These are phyloP conservation scores for Agraylea sexmaculata DNA, from an alignment of 1,140 invertebrate species.

Conservation along the genomic window DNA sequence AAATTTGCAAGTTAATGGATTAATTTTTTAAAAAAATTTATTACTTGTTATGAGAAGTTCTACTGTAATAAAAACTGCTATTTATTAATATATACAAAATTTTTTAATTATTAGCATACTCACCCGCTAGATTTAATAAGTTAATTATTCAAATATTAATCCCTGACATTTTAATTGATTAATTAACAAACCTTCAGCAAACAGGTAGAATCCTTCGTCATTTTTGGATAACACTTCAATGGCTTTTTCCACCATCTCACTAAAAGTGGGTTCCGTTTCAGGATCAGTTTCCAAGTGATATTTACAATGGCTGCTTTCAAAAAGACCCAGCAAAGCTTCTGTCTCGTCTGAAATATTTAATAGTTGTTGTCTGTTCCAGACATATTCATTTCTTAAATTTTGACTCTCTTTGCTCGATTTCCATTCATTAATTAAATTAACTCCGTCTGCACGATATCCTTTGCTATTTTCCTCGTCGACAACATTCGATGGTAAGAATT, in stretches of 20 bases:
- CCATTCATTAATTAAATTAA: conserved; percentile 42
- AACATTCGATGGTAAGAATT: conserved; percentile 52
- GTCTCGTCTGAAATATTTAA: conserved; percentile 25
- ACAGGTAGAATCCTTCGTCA: conserved; percentile 55
- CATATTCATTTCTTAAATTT: conserved; percentile 38
- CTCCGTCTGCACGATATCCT: conserved; percentile 33
- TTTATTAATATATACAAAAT: too few species aligned
- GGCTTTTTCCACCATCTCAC: conserved; percentile 71
- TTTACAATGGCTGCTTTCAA: conserved; percentile 39
- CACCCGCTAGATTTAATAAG: too few species aligned
- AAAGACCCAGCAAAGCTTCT: conserved; percentile 38
- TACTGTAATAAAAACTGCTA: too few species aligned
- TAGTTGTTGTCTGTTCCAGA: conserved; percentile 48
- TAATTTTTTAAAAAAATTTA: too few species aligned
- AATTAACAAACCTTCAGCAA: conserved; percentile 54
- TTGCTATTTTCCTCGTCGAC: conserved; percentile 38
- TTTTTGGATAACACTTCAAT: conserved; percentile 61
- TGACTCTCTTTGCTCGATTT: too few species aligned
- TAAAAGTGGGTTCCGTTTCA: conserved; percentile 49
- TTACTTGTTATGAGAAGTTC: too few species aligned
- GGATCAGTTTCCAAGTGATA: conserved; percentile 44
- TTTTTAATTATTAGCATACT: too few species aligned
- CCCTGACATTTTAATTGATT: conserved; percentile 27
- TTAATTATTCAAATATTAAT: too few species aligned
- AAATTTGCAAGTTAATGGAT: too few species aligned